Evolutionary conservation across 2,888 invertebrate species (phyloP).

Genomic region (Amitus sp.): DNA sequence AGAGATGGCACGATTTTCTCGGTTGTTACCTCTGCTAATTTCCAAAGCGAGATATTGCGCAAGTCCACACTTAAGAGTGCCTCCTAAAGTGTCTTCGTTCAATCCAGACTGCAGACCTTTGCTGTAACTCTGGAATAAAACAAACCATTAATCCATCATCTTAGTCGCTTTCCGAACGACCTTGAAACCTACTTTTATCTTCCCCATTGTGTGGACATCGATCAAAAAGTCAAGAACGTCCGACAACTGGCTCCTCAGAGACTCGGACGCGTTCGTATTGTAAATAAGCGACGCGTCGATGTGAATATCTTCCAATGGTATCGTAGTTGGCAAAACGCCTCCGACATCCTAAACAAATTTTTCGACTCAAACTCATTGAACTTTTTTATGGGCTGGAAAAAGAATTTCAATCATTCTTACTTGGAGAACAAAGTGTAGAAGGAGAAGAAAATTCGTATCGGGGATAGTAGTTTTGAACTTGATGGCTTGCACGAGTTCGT

Average conservation of each 20-base stretch:
- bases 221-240: slow-evolving; percentile 95
- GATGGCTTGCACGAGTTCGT: slow-evolving; percentile 93
- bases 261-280: slow-evolving; percentile 91
- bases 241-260: slow-evolving; percentile 89
- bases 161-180: no score
- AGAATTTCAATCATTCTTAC: no score
- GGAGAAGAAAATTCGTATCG: slow-evolving; percentile 91
- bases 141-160: slow-evolving; percentile 1
- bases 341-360: slow-evolving; percentile 76
- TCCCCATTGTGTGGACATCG: slow-evolving; percentile 95
- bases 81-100: slow-evolving; percentile 96
- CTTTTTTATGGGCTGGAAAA: no score
- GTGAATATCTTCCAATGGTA: slow-evolving; percentile 71
- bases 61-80: slow-evolving; percentile 94
- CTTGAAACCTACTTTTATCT: slow-evolving; percentile 76
- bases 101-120: slow-evolving; percentile 79
- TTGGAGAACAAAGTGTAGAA: slow-evolving; percentile 89
- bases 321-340: slow-evolving; percentile 84
- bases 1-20: slow-evolving; percentile 84
- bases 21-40: slow-evolving; percentile 86
- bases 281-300: slow-evolving; percentile 68
- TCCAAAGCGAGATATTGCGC: slow-evolving; percentile 95
- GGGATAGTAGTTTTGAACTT: slow-evolving; percentile 95
- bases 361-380: slow-evolving; percentile 7
- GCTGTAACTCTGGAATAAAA: slow-evolving; percentile 71